Conservation (phyloP, 2,113 vertebrate species). For the Paradoxurus hermaphroditus region DNA sequence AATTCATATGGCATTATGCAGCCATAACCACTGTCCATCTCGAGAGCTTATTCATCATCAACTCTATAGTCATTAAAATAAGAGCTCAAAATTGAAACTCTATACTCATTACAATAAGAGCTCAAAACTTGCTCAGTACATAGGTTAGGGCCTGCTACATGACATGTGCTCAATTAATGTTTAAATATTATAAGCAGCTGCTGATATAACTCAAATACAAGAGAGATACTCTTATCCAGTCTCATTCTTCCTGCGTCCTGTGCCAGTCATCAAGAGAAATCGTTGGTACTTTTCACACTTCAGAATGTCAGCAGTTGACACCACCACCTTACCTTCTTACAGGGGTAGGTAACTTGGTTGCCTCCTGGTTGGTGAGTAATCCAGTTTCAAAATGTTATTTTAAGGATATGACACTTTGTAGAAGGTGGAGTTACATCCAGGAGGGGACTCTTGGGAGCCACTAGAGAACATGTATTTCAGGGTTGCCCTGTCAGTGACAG, state of each 20-base stretch:
- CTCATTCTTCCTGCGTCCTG: background rate
- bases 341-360: background rate
- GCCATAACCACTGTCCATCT: background rate
- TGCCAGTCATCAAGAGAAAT: background rate
- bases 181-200: background rate
- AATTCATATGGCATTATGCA: background rate
- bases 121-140: background rate
- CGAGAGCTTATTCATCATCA: background rate
- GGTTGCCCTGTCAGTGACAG: background rate
- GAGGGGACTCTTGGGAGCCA: background rate
- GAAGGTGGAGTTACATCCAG: background rate
- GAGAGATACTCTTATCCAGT: background rate
- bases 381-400: background rate
- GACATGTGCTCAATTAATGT: background rate
- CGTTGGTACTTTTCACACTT: background rate
- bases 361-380: background rate
- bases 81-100: background rate
- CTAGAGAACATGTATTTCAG: background rate
- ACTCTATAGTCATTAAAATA: background rate
- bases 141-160: background rate
- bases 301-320: background rate
- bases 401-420: background rate
- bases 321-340: background rate
- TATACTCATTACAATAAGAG: background rate
- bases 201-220: background rate